These are phyloP conservation scores for Cyanistes caeruleus DNA, from an alignment of 2,113 vertebrate species.

Conservation along the genomic window DNA sequence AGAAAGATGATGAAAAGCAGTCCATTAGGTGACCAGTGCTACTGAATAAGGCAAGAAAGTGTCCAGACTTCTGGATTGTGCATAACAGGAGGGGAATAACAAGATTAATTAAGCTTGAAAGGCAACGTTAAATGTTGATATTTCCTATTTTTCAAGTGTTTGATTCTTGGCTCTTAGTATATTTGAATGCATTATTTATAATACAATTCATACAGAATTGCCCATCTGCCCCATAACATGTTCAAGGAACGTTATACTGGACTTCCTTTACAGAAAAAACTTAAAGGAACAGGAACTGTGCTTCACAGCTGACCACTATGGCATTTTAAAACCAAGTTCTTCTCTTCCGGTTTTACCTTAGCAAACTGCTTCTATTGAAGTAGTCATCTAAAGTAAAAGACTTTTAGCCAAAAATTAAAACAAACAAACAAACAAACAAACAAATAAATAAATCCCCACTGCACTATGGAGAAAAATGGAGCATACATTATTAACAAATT, in stretches of 20 bases:
- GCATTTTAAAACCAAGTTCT: not conserved
- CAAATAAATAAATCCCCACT: not conserved
- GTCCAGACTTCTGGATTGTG: not conserved
- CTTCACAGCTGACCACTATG: not conserved
- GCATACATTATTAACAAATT: not conserved
- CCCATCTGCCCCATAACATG: not conserved
- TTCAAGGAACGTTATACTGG: not conserved
- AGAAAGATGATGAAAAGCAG: not conserved
- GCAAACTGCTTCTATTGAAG: not conserved
- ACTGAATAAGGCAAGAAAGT: not conserved
- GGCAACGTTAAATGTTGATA: not conserved
- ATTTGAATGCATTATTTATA: not conserved
- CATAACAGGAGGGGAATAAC: not conserved
- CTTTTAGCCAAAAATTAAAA: not conserved
- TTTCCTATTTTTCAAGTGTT: not conserved
- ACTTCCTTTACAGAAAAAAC: not conserved
- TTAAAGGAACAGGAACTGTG: not conserved
- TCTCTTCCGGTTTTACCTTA: not conserved
- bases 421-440: not conserved
- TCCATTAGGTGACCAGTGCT: not conserved
- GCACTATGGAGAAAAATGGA: not conserved
- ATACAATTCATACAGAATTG: not conserved
- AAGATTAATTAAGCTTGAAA: not conserved
- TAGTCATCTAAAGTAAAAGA: not conserved
- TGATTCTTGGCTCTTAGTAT: not conserved